Evolutionary conservation across 2,113 vertebrate species (phyloP), one percentile per base, ranked within the genome.

Genomic region (Proterorhinus semilunaris): DNA sequence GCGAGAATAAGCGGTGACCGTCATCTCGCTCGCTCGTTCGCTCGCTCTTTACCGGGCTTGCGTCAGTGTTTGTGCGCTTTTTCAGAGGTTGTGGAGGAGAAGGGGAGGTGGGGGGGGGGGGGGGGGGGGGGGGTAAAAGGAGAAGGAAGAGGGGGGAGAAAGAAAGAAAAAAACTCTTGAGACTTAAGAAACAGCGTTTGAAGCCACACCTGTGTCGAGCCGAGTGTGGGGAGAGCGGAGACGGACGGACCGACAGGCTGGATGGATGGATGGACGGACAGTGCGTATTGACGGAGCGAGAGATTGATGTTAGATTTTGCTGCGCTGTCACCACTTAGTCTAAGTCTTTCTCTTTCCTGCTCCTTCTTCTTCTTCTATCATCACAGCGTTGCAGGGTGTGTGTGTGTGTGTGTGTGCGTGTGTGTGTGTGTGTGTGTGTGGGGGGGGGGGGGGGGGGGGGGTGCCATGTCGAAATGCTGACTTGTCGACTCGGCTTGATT

Each of bases 151-250:
- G 8, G 49, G 57, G 46, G 5, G 46, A 8, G 53, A 27, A 10
- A 17, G 11, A 10, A 27, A n/a, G 16, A 62, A 51, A 67, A 51
- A 65, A 71, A 49, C 8, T 67, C 36, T 61, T 36, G 49, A 53
- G 47, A 77, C 62, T 68, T 52, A 71, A 79, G 71, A 81, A 69
- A 78, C 21, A 66, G 66, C 53, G 47, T 61, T 44, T 62, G 46
- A 78, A 80, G 82, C 84, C 87, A 89, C 87, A 89, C 87, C 87
- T 89, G 86, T 85, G 80, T 64, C 79, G 74, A 82, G 78, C 76
- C 81, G 72, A 59, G 42, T 21, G 17, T 44, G 47, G 59, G 36
- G 10, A 9, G 17, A 17, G 12, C 10, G 57, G 27, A 47, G 45
- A 59, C n/a, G 51, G 67, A 75, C 58, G 70, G 82, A 72, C 74